Conservation (phyloP, 2,113 vertebrate genomes). For the Reinhardtius hippoglossoides region DNA sequence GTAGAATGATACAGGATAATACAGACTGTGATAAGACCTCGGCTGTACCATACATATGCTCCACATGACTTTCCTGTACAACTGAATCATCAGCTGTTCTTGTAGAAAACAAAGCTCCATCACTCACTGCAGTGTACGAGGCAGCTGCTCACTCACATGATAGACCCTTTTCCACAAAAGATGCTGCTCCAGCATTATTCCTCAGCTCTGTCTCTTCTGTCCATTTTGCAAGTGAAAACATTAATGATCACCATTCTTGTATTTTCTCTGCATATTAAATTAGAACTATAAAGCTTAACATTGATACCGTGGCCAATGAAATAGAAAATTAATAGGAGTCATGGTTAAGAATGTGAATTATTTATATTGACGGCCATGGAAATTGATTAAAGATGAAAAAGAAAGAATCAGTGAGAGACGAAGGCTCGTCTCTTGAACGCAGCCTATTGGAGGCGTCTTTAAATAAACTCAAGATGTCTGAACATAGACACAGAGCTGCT, state of each 20-base stretch:
- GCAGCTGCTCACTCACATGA: constrained; percentile 30
- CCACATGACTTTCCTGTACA: not conserved
- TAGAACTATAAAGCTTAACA: not conserved
- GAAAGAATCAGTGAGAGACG: not conserved
- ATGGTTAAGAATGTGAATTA: not conserved
- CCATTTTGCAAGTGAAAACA: constrained; percentile 4
- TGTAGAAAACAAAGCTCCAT: not conserved
- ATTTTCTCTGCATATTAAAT: not conserved
- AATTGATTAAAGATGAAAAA: not conserved
- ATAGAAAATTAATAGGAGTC: not conserved
- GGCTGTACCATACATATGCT: not conserved
- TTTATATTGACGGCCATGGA: not conserved
- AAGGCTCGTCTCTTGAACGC: not conserved
- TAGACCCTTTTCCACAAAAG: constrained; percentile 24
- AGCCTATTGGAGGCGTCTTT: constrained; percentile 25
- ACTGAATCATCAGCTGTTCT: not conserved
- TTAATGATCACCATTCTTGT: not conserved
- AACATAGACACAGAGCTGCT: constrained; percentile 35
- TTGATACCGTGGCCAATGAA: not conserved
- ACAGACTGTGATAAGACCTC: not conserved
- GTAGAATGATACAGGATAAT: constrained; percentile 13
- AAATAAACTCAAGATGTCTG: constrained; percentile 50
- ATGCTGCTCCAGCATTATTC: constrained; percentile 44
- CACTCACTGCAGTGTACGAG: not conserved
- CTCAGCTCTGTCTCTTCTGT: constrained; percentile 2